phyloP scores from a whole-genome alignment of 2,888 invertebrate species.

The Allolobophora icterica region DNA sequence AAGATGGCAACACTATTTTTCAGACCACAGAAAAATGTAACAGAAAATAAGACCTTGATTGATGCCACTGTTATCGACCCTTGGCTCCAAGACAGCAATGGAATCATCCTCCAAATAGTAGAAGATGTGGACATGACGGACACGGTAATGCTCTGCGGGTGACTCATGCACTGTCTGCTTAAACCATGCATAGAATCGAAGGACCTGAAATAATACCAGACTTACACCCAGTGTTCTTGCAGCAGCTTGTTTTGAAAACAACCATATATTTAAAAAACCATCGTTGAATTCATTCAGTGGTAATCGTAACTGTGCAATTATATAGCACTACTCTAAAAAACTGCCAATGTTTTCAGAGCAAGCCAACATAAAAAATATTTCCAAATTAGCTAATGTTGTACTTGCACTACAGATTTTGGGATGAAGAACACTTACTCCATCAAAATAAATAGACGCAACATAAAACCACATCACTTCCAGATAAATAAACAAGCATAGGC shows the following conservation, averaged over 20 bases:
- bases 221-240: neutral
- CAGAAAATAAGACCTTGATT: constrained; percentile 60
- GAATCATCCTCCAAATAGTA: constrained; percentile 66
- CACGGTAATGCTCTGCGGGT: constrained; percentile 75
- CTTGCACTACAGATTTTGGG: no score
- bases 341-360: neutral
- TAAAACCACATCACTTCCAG: no score
- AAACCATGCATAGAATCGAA: constrained; percentile 82
- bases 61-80: constrained; percentile 65
- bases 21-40: neutral
- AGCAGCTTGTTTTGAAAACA: neutral
- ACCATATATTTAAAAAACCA: neutral
- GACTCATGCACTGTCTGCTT: constrained; percentile 81
- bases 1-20: neutral
- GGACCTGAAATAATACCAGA: constrained; percentile 68
- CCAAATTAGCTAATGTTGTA: no score
- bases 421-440: no score
- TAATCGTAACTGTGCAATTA: neutral
- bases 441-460: no score
- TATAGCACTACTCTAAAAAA: neutral
- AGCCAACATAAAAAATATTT: no score
- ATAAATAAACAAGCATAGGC: no score
- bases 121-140: constrained; percentile 66
- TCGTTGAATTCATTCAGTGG: neutral
- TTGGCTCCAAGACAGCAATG: constrained; percentile 64